Base-by-base conservation (phyloP, 1,140 invertebrate genomes). In the Diachasmimorpha longicaudata region DNA sequence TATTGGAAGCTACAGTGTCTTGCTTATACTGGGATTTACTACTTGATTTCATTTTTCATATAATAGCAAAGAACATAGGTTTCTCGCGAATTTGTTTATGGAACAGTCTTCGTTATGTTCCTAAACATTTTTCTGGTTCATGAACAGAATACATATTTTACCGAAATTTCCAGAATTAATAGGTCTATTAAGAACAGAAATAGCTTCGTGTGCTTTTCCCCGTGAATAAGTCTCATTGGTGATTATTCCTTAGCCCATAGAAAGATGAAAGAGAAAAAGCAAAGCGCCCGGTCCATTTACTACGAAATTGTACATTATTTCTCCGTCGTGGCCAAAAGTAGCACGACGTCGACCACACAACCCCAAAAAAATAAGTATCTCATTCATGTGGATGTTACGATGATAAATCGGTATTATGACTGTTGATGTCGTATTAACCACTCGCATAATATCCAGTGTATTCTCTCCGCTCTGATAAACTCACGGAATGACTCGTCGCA, bases 401-500 rank as follows among this genome's bases (percentile, higher is more conserved):
- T 63, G 63, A 74, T 68, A 68, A 74, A 74, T 74, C 23, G 63
- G 46, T 68, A 46, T 74, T 74, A 68, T 68, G 72, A 74, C 63
- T 74, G 42, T 10, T 44, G 23, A 58, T 23, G 63, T 68, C 63
- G 21, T 48, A 67, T 63, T 73, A 55, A 66, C 58, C 31, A 21
- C 21, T 25, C 19, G 14, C 19, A 63, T 63, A 19, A 42, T 39
- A 42, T n/a, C 16, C 48, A 37, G 19, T 16, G 31, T 36, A 66
- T 66, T 66, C 37, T 58, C 36, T 31, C 16, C 72, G 55, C 55
- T 73, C 72, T 63, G 23, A 25, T 63, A 63, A 63, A 63, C 58
- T 25, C 58, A 19, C 2, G 23, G 23, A 63, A 63, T 63, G 8
- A 19, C 19, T 16, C 6, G 23, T 25, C 11, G 23, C 58, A 11